phyloP scores from a whole-genome alignment of 2,888 invertebrate genomes.

The Oscheius sp. region DNA sequence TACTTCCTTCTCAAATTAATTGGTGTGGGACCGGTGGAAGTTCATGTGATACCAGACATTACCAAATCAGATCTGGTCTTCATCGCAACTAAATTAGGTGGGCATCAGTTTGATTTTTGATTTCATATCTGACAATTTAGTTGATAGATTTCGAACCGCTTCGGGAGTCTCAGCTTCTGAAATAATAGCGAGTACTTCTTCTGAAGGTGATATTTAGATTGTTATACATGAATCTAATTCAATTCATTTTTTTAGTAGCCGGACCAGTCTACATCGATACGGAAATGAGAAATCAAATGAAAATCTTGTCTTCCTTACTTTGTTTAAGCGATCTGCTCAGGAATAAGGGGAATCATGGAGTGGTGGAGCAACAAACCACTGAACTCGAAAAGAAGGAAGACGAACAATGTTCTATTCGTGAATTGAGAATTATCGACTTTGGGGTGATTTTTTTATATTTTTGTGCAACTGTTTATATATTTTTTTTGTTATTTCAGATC shows the following conservation, averaged over 20 bases:
- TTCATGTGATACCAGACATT: constrained; percentile 31
- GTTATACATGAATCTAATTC: constrained; percentile 37
- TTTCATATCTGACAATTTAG: constrained; percentile 35
- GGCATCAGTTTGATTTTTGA: constrained; percentile 33
- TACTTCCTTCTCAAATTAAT: constrained; percentile 31
- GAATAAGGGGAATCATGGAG: constrained; percentile 32
- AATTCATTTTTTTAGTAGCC: constrained; percentile 24
- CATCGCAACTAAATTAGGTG: constrained; percentile 35
- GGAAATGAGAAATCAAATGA: constrained; percentile 34
- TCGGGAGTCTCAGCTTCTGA: constrained; percentile 34
- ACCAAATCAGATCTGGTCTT: constrained; percentile 26
- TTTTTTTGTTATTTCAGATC: constrained; percentile 38
- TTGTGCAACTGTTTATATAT: constrained; percentile 30
- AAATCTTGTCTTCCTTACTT: constrained; percentile 28
- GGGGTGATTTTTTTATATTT: constrained; percentile 32
- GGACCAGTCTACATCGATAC: constrained; percentile 32
- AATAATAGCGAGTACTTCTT: constrained; percentile 29
- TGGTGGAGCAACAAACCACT: constrained; percentile 30
- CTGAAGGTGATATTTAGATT: constrained; percentile 34
- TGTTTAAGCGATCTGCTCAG: constrained; percentile 31
- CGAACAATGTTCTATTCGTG: constrained; percentile 28
- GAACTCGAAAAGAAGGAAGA: constrained; percentile 32
- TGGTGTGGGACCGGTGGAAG: constrained; percentile 34
- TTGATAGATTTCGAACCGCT: constrained; percentile 31
- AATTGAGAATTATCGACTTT: constrained; percentile 35